A percentile compares a stretch with the other conserved stretches of the same genome.
Evolutionary conservation across 92 coral and sea anemone species (phyloP).

Genomic region (Parazoanthus swiftii): DNA sequence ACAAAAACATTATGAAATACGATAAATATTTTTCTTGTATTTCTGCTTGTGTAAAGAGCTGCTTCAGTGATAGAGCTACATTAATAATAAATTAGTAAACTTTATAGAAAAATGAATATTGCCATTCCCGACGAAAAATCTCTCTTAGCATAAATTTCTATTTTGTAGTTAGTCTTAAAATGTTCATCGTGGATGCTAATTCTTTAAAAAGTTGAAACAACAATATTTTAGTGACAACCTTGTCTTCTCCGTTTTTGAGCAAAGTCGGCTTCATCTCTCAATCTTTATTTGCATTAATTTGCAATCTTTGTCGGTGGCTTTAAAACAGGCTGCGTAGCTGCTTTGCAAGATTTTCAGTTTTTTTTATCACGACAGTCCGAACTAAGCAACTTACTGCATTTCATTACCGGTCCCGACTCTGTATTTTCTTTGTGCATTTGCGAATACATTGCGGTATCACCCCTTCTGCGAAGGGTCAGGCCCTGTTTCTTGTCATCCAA

Average conservation of each 20-base stretch:
- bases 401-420: background rate
- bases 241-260: background rate
- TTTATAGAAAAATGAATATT: slow-evolving; percentile 61
- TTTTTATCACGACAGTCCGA: background rate
- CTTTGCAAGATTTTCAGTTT: background rate
- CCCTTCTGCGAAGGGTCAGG: slow-evolving; percentile 4
- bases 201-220: slow-evolving; percentile 4
- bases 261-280: background rate
- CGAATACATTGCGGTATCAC: background rate
- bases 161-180: background rate
- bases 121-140: slow-evolving; percentile 40
- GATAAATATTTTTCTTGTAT: background rate
- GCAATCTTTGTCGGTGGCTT: background rate
- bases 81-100: slow-evolving; percentile 76
- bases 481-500: background rate
- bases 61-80: slow-evolving; percentile 23
- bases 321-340: background rate
- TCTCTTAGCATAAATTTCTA: background rate
- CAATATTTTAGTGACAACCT: background rate
- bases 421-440: background rate
- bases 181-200: background rate
- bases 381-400: background rate
- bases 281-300: background rate
- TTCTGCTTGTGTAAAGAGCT: background rate
- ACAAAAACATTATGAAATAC: slow-evolving; percentile 1